Base-by-base conservation (phyloP, 1,140 invertebrate genomes). In the Drosophila murphyi region DNA sequence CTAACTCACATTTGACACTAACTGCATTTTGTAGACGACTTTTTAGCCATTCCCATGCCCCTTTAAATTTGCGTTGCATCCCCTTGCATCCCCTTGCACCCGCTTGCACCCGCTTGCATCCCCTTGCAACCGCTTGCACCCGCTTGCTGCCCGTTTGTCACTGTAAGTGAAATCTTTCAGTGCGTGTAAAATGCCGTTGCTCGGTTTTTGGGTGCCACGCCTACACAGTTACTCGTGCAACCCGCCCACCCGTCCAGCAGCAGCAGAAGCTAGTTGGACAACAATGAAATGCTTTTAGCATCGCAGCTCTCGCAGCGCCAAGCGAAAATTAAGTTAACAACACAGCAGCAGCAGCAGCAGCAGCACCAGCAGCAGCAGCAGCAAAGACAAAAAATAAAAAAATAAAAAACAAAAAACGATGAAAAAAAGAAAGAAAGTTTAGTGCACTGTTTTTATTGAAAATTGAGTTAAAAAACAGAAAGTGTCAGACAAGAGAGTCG, bases 241-340 rank as follows among this genome's bases (percentile, higher is more conserved):
- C 8, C 39, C 39, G 3, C 7, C 39, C 39, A n/a, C 3, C 10
- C 35, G 47, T 43, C 54, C 61, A 67, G 29, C 39, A 77, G 37
- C 12, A 67, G 8, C 12, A 56, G 32, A 37, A 78, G 65, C 41
- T 77, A 85, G 81, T 85, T 85, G 78, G 77, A 72, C 86, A 90
- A 89, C 85, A 89, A 89, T 90, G 85, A 89, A 89, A 89, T 89
- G 78, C 85, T 89, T 89, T 89, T 89, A 89, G 85, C 78, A 67
- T 57, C 67, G 43, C 10, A 57, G 67, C 65, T 61, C 67, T 57
- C 76, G 56, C 68, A 82, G 71, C 80, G 55, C 64, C 77, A 78
- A 85, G 67, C 81, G 77, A n/a, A 83, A 83, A 83, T 83, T 83
- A 85, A 89, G 85, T 88, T 89, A 89, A 85, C 86, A 89, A 83